Conservation (phyloP, 2,797 vertebrate species). For the Eutrigla gurnardus region DNA sequence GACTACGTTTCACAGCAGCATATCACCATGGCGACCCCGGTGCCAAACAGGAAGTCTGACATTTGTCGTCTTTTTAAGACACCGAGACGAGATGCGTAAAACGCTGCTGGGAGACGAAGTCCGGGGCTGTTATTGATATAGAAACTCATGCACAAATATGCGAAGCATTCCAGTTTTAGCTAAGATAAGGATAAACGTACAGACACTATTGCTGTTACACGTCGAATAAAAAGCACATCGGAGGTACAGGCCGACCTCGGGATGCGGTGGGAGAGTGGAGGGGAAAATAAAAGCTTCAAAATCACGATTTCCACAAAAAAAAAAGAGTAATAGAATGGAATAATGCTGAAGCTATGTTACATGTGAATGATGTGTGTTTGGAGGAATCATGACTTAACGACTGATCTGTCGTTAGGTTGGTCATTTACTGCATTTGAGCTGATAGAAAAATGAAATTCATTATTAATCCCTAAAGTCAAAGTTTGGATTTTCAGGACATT, state of each 20-base stretch:
- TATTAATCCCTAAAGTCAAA: not conserved
- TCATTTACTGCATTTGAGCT: not conserved
- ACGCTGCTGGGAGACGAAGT: constrained; percentile 58
- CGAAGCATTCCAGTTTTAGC: constrained; percentile 69
- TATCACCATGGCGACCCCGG: constrained; percentile 35
- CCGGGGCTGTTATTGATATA: constrained; percentile 55
- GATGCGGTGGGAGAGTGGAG: constrained; percentile 44
- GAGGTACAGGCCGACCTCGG: constrained; percentile 48
- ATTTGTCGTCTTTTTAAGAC: constrained; percentile 11
- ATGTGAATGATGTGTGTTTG: constrained; percentile 16
- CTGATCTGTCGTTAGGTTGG: not conserved
- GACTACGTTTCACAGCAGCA: constrained; percentile 61
- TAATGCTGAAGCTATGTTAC: constrained; percentile 42
- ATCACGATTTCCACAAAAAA: constrained; percentile 48
- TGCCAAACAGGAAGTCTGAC: constrained; percentile 20
- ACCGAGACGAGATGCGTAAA: constrained; percentile 41
- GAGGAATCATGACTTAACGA: not conserved
- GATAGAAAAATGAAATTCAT: too few species aligned
- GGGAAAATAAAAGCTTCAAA: constrained; percentile 40
- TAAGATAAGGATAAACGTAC: constrained; percentile 66
- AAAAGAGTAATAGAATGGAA: constrained; percentile 27
- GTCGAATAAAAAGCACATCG: constrained; percentile 60
- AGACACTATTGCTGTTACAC: constrained; percentile 47
- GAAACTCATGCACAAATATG: constrained; percentile 75
- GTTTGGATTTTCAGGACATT: constrained; percentile 1